Conservation (phyloP, 2,113 vertebrate genomes). For the Melanerpes aurifrons region DNA sequence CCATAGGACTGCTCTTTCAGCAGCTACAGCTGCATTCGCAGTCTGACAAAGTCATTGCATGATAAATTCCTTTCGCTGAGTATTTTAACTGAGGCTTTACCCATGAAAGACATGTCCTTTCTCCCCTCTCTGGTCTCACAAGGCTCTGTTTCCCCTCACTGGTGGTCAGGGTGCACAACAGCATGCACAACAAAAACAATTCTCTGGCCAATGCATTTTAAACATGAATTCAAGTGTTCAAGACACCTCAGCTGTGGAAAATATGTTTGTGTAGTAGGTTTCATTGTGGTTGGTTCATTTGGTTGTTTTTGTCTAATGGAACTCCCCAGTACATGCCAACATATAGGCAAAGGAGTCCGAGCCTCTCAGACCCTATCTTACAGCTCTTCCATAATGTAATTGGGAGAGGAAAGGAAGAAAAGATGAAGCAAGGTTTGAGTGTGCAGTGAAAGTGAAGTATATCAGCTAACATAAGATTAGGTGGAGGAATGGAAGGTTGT, state of each 20-base stretch:
- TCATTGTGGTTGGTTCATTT: neutral
- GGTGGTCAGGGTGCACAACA: neutral
- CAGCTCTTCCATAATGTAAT: neutral
- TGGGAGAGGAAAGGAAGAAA: neutral
- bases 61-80: neutral
- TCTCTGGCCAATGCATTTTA: neutral
- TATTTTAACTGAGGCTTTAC: neutral
- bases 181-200: neutral
- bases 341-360: neutral
- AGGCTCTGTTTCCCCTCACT: neutral
- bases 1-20: neutral
- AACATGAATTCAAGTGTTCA: neutral
- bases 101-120: neutral
- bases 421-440: neutral
- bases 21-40: neutral
- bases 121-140: neutral
- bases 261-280: fast-evolving
- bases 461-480: neutral
- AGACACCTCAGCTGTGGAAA: neutral
- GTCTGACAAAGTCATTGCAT: neutral
- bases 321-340: neutral
- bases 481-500: neutral
- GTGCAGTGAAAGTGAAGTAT: neutral
- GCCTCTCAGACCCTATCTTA: neutral
- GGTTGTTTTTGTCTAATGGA: neutral